Conservation (phyloP, 1,140 invertebrate genomes). For the Latrodectus geometricus region DNA sequence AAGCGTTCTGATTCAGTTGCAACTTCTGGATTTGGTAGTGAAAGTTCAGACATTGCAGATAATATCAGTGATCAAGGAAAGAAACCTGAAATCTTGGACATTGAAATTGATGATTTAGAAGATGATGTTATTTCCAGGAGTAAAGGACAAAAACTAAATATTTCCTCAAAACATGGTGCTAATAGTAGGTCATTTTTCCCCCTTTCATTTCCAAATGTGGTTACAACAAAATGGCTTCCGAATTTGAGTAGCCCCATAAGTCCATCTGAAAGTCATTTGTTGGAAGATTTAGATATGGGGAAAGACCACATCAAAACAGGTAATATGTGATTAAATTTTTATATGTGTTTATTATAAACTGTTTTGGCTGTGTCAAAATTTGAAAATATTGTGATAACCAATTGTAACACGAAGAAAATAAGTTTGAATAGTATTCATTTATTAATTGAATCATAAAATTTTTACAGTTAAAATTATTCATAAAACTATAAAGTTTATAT, state of each 20-base stretch:
- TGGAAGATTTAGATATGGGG: constrained; percentile 34
- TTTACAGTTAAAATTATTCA: no score
- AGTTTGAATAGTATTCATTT: no score
- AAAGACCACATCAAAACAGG: constrained; percentile 18
- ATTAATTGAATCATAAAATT: no score
- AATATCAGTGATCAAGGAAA: constrained; percentile 52
- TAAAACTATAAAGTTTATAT: no score
- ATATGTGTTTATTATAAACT: no score
- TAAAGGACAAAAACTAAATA: neutral
- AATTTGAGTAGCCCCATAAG: constrained; percentile 27
- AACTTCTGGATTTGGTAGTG: constrained; percentile 68
- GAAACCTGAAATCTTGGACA: constrained; percentile 4
- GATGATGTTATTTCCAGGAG: constrained; percentile 6
- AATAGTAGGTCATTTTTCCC: constrained; percentile 6
- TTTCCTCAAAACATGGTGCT: neutral
- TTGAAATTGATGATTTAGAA: constrained; percentile 25
- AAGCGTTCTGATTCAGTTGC: constrained; percentile 66
- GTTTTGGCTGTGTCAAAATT: no score
- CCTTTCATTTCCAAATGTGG: constrained; percentile 8
- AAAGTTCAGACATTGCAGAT: constrained; percentile 66
- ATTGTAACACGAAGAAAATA: no score
- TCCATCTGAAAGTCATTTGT: constrained; percentile 27
- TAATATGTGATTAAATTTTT: neutral
- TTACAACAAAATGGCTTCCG: neutral
- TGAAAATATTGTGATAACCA: no score